phyloP scores from a whole-genome alignment of 2,797 vertebrate species.

The Microctenopoma lineatum region DNA sequence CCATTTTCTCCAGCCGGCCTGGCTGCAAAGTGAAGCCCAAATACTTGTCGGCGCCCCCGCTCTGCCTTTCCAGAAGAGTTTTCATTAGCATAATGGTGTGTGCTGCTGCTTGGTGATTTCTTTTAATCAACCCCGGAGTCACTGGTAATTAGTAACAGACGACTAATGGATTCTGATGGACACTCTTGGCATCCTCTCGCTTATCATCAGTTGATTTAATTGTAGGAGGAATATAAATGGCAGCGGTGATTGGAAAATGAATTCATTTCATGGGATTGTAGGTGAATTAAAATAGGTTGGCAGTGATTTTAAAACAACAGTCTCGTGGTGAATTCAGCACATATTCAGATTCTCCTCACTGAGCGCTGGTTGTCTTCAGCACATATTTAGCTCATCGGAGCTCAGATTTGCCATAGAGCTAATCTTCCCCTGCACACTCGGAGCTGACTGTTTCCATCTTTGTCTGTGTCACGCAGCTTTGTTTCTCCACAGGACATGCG shows the following conservation, averaged over 20 bases:
- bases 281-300: slow-evolving; percentile 29
- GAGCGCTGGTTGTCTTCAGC: slow-evolving; percentile 35
- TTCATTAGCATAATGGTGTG: slow-evolving; percentile 82
- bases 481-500: slow-evolving; percentile 74
- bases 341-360: slow-evolving; percentile 32
- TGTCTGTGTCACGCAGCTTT: slow-evolving; percentile 64
- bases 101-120: slow-evolving; percentile 76
- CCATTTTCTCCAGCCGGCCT: slow-evolving; percentile 52
- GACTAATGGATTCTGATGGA: slow-evolving; percentile 79
- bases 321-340: slow-evolving; percentile 11
- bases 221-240: slow-evolving; percentile 46
- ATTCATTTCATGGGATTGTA: slow-evolving; percentile 30
- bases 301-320: slow-evolving; percentile 38
- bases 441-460: slow-evolving; percentile 59
- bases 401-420: slow-evolving; percentile 64
- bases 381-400: slow-evolving; percentile 47
- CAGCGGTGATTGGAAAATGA: slow-evolving; percentile 39
- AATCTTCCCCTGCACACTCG: slow-evolving; percentile 56
- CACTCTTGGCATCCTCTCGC: slow-evolving; percentile 64
- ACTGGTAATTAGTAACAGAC: slow-evolving; percentile 76
- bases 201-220: slow-evolving; percentile 50
- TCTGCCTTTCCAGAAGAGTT: slow-evolving; percentile 75
- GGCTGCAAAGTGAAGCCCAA: slow-evolving; percentile 58
- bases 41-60: slow-evolving; percentile 59
- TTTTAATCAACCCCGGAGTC: slow-evolving; percentile 82